Base-by-base conservation (phyloP, 2,888 invertebrate genomes). In the Cephus nigrinus region DNA sequence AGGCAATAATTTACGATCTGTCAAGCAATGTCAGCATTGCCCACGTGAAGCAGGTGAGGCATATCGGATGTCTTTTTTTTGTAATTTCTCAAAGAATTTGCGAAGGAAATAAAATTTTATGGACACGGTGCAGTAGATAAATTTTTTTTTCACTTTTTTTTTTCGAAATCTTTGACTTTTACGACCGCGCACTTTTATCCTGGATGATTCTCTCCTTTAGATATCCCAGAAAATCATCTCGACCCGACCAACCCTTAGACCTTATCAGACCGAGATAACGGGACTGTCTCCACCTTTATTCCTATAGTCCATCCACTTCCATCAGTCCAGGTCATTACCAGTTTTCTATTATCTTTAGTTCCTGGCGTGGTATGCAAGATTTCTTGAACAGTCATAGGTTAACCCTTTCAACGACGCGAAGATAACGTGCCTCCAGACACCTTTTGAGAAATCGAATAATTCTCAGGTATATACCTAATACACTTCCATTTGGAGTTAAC, bases 401-500 rank as follows among this genome's bases (percentile, higher is more conserved):
- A 84, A 86, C 88, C 88, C 88, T 89, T 88, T 89, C 87, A 89
- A 83, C 84, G 85, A 82, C 83, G 82, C 81, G 80, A 33, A 87
- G 89, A 89, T 89, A 89, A 86, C 82, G 84, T 83, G 85, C 84
- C 85, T 83, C 79, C 83, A 83, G 84, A 86, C 87, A 86, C 86
- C 86, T 85, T 82, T 80, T 81, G 83, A 87, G 82, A 87, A 87
- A 88, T 88, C 84, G 85, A 87, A 87, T 87, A 85, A 86, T 86
- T 86, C 81, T 80, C 77, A 33, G 23, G 55, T 9, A 55, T 55
- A 55, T 23, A 55, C 55, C 55, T 15, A 55, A 55, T 55, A 55
- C 23, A 55, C 23, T 23, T 55, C 55, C 55, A 55, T 55, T 55
- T 55, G 23, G 55, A 55, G 55, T 55, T 23, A 23, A 55, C 55